A percentile compares a stretch with the other conserved stretches of the same genome.
phyloP scores from a whole-genome alignment of 2,113 vertebrate genomes.

The Pangasianodon gigas region DNA sequence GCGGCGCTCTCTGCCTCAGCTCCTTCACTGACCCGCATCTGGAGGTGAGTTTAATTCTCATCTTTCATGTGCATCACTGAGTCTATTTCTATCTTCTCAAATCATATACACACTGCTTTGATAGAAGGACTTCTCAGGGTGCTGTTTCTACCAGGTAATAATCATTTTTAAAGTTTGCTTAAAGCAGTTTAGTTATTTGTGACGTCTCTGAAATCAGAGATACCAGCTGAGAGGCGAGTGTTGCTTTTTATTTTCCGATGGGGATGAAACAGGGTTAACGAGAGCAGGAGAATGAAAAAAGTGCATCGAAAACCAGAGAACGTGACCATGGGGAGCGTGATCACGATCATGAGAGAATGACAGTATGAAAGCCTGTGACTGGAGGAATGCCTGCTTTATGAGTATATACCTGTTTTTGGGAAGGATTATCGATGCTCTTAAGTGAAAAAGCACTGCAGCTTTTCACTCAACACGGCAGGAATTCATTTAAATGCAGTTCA shows the following conservation, averaged over 20 bases:
- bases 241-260: not conserved
- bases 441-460: constrained; percentile 10
- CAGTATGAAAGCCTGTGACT: not conserved
- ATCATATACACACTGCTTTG: too few relatives aligned
- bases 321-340: not conserved
- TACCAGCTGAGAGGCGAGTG: not conserved
- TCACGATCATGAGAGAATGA: not conserved
- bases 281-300: not conserved
- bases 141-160: not conserved
- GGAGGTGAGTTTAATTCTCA: constrained; percentile 48
- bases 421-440: not conserved
- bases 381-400: not conserved
- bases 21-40: constrained; percentile 47
- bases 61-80: not conserved
- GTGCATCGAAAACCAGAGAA: not conserved
- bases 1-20: constrained; percentile 39
- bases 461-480: not conserved
- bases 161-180: not conserved
- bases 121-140: not conserved
- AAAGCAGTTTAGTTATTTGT: not conserved
- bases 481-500: constrained; percentile 41
- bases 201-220: not conserved
- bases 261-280: not conserved
- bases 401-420: not conserved
- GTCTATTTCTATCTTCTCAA: not conserved